Conservation (phyloP, 2,888 invertebrate genomes). For the Pasiphila rectangulata region DNA sequence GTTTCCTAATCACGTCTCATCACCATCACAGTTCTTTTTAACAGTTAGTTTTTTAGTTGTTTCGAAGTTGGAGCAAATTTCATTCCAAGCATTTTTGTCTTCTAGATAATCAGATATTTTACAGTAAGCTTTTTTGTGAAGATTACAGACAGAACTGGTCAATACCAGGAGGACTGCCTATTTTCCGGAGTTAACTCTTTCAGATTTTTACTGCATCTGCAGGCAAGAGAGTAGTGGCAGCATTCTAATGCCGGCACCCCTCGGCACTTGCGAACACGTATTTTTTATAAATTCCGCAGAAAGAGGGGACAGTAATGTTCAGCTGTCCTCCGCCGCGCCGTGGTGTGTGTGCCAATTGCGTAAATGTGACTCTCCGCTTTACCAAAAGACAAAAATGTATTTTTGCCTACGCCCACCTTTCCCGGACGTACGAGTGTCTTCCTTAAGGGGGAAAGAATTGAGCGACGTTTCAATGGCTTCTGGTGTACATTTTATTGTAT, state of each 20-base stretch:
- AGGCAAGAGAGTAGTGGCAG: background rate
- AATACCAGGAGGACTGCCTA: too few species aligned
- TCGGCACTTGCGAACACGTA: slow-evolving; percentile 1
- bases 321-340: slow-evolving; percentile 36
- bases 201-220: too few species aligned
- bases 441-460: slow-evolving; percentile 20
- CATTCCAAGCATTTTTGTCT: too few species aligned
- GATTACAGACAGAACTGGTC: too few species aligned
- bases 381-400: slow-evolving; percentile 32
- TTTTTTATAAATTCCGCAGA: background rate
- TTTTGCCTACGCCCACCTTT: slow-evolving; percentile 20
- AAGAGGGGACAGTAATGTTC: slow-evolving; percentile 29
- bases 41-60: too few species aligned
- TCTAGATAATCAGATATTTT: too few species aligned
- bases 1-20: too few species aligned
- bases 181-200: too few species aligned
- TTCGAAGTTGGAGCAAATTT: too few species aligned
- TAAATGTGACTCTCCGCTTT: slow-evolving; percentile 48
- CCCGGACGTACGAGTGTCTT: background rate
- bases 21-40: too few species aligned
- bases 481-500: background rate
- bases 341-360: slow-evolving; percentile 58
- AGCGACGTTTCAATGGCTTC: slow-evolving; percentile 16
- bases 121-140: too few species aligned
- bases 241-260: background rate